Evolutionary conservation across 2,113 vertebrate species (phyloP), one percentile per base, ranked within the genome.

Genomic region (Corvus moneduloides): DNA sequence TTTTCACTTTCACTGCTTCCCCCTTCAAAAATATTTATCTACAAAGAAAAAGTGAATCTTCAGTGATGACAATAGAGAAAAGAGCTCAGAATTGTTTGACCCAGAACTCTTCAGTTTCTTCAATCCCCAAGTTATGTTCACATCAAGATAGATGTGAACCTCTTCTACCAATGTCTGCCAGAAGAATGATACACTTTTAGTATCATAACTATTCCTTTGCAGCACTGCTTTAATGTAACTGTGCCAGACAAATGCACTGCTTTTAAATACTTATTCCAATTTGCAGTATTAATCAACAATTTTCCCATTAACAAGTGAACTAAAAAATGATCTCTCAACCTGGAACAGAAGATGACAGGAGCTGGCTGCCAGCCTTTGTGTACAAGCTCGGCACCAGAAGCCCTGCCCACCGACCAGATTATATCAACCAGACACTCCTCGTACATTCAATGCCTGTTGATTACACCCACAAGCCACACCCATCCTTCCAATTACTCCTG

Each of bases 391-490:
- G 51, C 76, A 48, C 4, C 75, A 71, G 43, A 55, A 76, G 66
- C 69, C 73, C 74, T 79, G 91, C 91, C 89, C 66, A 75, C 37
- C 76, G 28, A 16, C 5, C 30, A 41, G 83, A 86, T 84, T 6
- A 0, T 24, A 84, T 77, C 86, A 9, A 2, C 11, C 89, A 86
- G 86, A 74, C 91, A 52, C 94, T 90, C 59, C 89, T 52, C 4
- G 11, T 11, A 46, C 64, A 62, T 19, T 90, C 95, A 69, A 4
- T 39, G 76, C 64, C 88, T 84, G 81, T 2, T n/a, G 93, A 68
- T 84, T 64, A 73, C 77, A 71, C 79, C 90, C 87, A 78, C 72
- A 89, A 68, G 56, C 67, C 93, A 90, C 94, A 96, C 88, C 94
- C 67, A 66, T 22, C 72, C 27, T 27, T 16, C 82, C 92, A 91